Evolutionary conservation across 2,797 vertebrate genomes (phyloP).

Genomic region (Pelochelys cantorii): DNA sequence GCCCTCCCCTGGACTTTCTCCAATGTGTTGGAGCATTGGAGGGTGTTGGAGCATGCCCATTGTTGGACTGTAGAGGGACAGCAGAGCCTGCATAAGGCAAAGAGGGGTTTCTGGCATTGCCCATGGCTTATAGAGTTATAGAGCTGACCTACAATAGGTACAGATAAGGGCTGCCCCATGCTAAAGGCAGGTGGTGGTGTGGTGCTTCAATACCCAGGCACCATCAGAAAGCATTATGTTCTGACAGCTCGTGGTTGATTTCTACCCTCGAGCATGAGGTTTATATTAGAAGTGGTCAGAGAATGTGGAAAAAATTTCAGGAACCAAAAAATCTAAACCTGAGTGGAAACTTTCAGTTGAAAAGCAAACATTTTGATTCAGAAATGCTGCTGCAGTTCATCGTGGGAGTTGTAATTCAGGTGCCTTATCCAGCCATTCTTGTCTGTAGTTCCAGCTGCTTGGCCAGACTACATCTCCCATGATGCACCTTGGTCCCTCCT

Average conservation of each 20-base stretch:
- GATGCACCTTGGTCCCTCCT: not conserved
- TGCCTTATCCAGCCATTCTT: not conserved
- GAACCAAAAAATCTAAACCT: not conserved
- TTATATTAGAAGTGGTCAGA: not conserved
- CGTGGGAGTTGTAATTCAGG: fast-evolving
- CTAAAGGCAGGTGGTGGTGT: not conserved
- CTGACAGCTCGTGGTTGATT: not conserved
- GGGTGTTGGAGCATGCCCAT: not conserved
- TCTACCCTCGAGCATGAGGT: not conserved
- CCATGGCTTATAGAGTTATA: not conserved
- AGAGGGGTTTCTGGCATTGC: not conserved
- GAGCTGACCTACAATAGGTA: not conserved
- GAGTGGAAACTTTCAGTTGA: not conserved
- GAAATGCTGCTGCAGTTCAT: not conserved
- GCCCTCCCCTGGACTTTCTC: too few species aligned
- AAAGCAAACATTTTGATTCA: not conserved
- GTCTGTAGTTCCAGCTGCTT: fast-evolving
- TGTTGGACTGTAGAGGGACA: not conserved
- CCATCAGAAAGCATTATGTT: not conserved
- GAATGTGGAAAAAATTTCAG: not conserved
- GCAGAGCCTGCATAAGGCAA: not conserved
- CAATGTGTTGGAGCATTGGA: too few species aligned
- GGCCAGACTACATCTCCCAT: not conserved
- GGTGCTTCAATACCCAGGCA: not conserved
- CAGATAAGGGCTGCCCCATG: not conserved